A percentile compares a stretch with the other conserved stretches of the same genome.
Evolutionary conservation across 2,888 invertebrate species (phyloP).

Genomic region (Agrenia bidenticulata): DNA sequence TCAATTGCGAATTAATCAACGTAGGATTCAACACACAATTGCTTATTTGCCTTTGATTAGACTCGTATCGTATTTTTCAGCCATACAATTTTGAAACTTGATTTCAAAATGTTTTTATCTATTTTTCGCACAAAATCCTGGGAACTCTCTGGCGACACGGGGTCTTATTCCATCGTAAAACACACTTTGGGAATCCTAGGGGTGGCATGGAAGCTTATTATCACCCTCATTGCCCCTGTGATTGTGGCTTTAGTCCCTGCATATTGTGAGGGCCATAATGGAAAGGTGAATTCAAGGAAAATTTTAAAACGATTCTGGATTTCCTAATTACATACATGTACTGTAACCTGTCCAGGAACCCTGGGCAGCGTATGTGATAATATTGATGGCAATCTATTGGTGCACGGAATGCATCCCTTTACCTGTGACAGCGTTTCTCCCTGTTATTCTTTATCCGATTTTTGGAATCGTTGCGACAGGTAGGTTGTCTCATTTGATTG

Average conservation of each 20-base stretch:
- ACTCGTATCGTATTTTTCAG: too few relatives aligned
- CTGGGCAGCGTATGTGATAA: constrained; percentile 25
- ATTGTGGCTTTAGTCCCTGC: constrained; percentile 35
- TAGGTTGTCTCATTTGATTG: too few relatives aligned
- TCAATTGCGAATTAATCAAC: too few relatives aligned
- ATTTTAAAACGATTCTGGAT: background rate
- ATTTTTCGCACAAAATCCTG: background rate
- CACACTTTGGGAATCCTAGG: too few relatives aligned
- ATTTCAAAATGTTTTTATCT: background rate
- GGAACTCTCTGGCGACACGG: background rate
- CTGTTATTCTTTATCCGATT: constrained; percentile 76
- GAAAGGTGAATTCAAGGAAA: constrained; percentile 43
- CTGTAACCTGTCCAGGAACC: constrained; percentile 11
- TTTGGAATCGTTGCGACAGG: constrained; percentile 71
- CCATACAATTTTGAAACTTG: too few relatives aligned
- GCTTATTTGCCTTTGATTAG: too few relatives aligned
- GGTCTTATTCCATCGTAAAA: too few relatives aligned
- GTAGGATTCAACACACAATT: too few relatives aligned
- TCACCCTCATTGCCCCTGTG: constrained; percentile 32
- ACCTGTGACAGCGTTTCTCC: constrained; percentile 79
- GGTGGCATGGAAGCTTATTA: background rate
- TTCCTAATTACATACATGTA: background rate
- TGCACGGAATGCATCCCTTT: constrained; percentile 74
- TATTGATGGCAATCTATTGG: constrained; percentile 46
- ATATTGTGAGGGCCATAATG: constrained; percentile 39